Evolutionary conservation across 2,888 invertebrate genomes (phyloP).

Genomic region (Drosophila mimica): DNA sequence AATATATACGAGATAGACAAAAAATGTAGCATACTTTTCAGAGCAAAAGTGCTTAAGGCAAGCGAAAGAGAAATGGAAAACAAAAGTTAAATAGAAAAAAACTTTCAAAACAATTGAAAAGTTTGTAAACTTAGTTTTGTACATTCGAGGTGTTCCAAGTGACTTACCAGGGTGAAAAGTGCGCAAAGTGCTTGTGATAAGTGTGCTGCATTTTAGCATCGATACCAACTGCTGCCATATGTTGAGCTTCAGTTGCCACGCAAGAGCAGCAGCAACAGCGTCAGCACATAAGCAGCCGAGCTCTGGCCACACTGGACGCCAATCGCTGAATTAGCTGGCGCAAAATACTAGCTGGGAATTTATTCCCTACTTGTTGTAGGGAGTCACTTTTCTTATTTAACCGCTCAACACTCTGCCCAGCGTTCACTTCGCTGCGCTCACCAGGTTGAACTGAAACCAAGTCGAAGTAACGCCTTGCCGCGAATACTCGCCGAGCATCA

Average conservation of each 20-base stretch:
- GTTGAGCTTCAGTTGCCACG: constrained; percentile 50
- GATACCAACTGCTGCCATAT: constrained; percentile 68
- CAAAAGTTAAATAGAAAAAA: constrained; percentile 11
- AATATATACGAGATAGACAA: constrained; percentile 20
- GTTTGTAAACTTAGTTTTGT: constrained; percentile 16
- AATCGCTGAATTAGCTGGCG: constrained; percentile 68
- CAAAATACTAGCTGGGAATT: constrained; percentile 72
- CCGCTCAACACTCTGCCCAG: constrained; percentile 78
- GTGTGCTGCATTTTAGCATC: constrained; percentile 65
- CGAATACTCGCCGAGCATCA: constrained; percentile 70
- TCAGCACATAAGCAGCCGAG: constrained; percentile 7
- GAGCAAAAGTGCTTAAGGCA: constrained; percentile 11
- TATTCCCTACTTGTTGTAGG: constrained; percentile 72
- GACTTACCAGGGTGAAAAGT: constrained; percentile 68
- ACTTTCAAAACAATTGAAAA: constrained; percentile 39
- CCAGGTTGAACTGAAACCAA: constrained; percentile 82
- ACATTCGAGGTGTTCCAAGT: constrained; percentile 19
- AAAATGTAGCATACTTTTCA: constrained; percentile 46
- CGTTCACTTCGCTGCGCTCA: constrained; percentile 81
- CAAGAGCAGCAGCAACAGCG: constrained; percentile 36
- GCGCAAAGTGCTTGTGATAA: constrained; percentile 52
- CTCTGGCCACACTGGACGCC: constrained; percentile 41
- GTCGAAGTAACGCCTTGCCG: constrained; percentile 23
- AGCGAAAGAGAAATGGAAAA: constrained; percentile 13
- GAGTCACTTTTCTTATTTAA: constrained; percentile 81